phyloP scores from a whole-genome alignment of 2,113 vertebrate genomes.

The Eulemur rufifrons region DNA sequence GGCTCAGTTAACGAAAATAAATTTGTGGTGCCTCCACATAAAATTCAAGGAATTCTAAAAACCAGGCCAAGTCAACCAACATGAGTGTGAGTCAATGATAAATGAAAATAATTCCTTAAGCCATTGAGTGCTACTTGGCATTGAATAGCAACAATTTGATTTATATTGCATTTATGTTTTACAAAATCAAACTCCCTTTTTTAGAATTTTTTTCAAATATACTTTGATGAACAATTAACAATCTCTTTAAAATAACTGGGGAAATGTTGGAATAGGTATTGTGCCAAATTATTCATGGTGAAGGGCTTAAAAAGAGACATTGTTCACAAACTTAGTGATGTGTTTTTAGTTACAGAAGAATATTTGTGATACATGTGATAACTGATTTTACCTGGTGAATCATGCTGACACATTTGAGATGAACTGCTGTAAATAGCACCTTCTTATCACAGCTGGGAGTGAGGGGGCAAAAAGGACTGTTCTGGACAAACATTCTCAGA shows the following conservation, averaged over 20 bases:
- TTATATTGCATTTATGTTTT: constrained; percentile 53
- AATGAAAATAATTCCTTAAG: constrained; percentile 43
- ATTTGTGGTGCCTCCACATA: constrained; percentile 48
- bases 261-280: constrained; percentile 10
- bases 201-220: neutral
- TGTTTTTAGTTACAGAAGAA: neutral
- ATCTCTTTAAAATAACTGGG: constrained; percentile 31
- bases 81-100: constrained; percentile 35
- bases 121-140: neutral
- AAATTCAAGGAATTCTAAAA: constrained; percentile 61
- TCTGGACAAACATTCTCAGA: neutral
- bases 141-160: constrained; percentile 32
- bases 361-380: neutral
- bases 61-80: constrained; percentile 43
- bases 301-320: neutral
- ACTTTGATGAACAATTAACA: constrained; percentile 44
- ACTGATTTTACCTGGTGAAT: neutral
- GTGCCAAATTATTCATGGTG: constrained; percentile 22
- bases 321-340: neutral
- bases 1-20: constrained; percentile 50
- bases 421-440: neutral
- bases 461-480: neutral
- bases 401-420: neutral
- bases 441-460: rapidly evolving
- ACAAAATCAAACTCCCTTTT: neutral